Percentiles rank a stretch among this genome's conserved stretches.
These are phyloP conservation scores for Mimachlamys varia DNA, from an alignment of 2,888 invertebrate species.

Conservation along the genomic window DNA sequence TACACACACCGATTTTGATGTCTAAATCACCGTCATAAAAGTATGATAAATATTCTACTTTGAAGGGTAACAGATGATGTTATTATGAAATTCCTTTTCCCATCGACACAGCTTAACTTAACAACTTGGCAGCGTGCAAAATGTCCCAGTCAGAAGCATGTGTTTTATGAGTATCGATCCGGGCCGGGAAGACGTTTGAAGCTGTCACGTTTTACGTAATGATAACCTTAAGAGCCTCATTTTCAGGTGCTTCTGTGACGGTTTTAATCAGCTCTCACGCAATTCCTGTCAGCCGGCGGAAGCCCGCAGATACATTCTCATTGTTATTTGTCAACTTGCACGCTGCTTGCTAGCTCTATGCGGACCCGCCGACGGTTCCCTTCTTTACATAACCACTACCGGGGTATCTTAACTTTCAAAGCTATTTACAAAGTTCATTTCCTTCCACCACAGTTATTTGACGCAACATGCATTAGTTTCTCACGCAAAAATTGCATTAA, in stretches of 20 bases:
- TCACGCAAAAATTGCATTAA: slow-evolving; percentile 28
- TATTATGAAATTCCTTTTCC: neutral
- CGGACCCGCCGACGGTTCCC: neutral
- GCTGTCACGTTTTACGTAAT: slow-evolving; percentile 25
- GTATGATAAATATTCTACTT: slow-evolving; percentile 32
- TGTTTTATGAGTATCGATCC: slow-evolving; percentile 26
- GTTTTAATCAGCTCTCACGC: neutral
- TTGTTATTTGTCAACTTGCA: slow-evolving; percentile 33
- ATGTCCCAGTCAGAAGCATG: slow-evolving; percentile 6
- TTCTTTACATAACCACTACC: neutral
- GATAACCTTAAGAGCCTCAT: slow-evolving; percentile 22
- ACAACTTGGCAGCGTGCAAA: slow-evolving; percentile 29
- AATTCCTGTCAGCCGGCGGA: neutral
- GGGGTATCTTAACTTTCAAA: slow-evolving; percentile 34
- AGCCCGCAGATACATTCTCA: neutral
- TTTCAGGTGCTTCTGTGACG: slow-evolving; percentile 28
- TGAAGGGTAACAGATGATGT: slow-evolving; percentile 26
- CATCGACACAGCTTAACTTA: slow-evolving; percentile 32
- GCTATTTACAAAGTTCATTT: slow-evolving; percentile 26
- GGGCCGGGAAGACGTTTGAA: slow-evolving; percentile 17
- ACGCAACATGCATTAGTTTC: slow-evolving; percentile 20
- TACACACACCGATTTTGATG: neutral
- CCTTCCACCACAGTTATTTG: slow-evolving; percentile 12
- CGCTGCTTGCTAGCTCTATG: neutral
- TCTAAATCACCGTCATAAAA: slow-evolving; percentile 20